Evolutionary conservation across 2,797 vertebrate genomes (phyloP).

Genomic region (Darevskia mixta): DNA sequence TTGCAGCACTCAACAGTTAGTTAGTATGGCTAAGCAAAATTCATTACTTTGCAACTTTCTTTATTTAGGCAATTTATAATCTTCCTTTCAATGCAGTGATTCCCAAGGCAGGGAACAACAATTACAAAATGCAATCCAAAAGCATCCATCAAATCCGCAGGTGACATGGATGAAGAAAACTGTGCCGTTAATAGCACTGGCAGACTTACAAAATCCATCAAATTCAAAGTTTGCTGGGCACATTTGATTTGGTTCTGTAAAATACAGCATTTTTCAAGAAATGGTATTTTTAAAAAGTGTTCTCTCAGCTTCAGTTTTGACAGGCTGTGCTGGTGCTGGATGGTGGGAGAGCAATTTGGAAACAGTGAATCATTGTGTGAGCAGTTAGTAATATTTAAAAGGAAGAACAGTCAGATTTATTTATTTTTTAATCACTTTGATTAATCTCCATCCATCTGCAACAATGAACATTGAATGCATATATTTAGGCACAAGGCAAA

Average conservation of each 20-base stretch:
- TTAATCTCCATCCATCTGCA: conserved; percentile 43
- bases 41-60: background rate
- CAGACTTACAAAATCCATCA: background rate
- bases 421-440: background rate
- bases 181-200: no score
- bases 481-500: no score
- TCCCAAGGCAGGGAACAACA: background rate
- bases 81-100: background rate
- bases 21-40: background rate
- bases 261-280: background rate
- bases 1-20: background rate
- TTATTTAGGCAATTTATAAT: background rate
- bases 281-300: background rate
- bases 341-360: conserved; percentile 34
- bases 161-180: background rate
- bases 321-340: conserved; percentile 25
- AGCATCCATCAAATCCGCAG: background rate
- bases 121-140: background rate
- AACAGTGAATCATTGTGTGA: conserved; percentile 15
- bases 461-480: background rate
- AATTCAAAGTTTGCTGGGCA: background rate
- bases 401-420: conserved; percentile 26
- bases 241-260: background rate
- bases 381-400: conserved; percentile 26
- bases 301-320: background rate